Conservation (phyloP, 2,113 vertebrate genomes). For the Rhinoderma darwinii region DNA sequence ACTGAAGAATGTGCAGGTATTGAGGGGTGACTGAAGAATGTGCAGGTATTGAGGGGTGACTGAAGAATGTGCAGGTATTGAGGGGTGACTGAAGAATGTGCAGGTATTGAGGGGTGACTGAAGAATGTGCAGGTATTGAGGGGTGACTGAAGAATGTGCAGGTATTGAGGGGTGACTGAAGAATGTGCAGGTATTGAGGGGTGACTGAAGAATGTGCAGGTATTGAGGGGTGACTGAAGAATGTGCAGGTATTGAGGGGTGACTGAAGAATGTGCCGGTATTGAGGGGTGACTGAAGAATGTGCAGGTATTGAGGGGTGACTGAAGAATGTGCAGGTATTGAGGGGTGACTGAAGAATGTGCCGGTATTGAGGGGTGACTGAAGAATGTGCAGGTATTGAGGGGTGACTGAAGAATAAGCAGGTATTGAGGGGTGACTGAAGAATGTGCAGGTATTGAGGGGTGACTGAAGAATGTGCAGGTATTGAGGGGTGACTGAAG, state of each 20-base stretch:
- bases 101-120: neutral
- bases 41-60: neutral
- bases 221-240: neutral
- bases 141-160: too few relatives aligned
- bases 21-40: too few relatives aligned
- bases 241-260: constrained; percentile 4
- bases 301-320: constrained; percentile 12
- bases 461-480: neutral
- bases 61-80: neutral
- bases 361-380: constrained; percentile 18
- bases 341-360: too few relatives aligned
- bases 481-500: too few relatives aligned
- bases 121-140: neutral
- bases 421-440: constrained; percentile 25
- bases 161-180: neutral
- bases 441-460: too few relatives aligned
- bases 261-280: too few relatives aligned
- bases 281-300: neutral
- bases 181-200: neutral
- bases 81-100: too few relatives aligned
- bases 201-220: too few relatives aligned
- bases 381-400: too few relatives aligned
- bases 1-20: neutral
- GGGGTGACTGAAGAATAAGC: neutral
- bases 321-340: too few relatives aligned